phyloP scores from a whole-genome alignment of 2,888 invertebrate genomes.

The Schizaphis graminum region DNA sequence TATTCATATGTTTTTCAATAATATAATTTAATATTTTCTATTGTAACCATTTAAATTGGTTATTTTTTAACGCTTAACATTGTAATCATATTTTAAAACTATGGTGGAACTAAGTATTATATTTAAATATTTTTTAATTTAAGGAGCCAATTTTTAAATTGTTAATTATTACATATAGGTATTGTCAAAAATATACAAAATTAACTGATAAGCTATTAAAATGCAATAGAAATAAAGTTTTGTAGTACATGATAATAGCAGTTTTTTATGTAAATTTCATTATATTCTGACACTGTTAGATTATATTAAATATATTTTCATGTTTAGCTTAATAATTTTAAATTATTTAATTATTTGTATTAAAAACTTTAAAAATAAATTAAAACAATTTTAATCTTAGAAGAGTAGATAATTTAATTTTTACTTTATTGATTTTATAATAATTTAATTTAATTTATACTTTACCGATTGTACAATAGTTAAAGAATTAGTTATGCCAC shows the following conservation, averaged over 20 bases:
- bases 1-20: not conserved
- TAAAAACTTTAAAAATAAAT: no score
- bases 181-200: not conserved
- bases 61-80: not conserved
- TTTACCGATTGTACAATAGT: not conserved
- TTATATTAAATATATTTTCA: not conserved
- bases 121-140: not conserved
- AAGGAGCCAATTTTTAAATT: not conserved
- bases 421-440: not conserved
- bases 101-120: not conserved
- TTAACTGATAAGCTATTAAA: not conserved
- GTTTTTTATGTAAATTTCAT: not conserved
- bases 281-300: not conserved
- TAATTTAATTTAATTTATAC: not conserved
- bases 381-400: not conserved
- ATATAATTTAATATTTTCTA: not conserved
- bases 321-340: not conserved
- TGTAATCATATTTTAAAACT: not conserved
- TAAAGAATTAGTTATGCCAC: not conserved
- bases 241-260: not conserved
- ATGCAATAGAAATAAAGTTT: not conserved
- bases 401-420: not conserved
- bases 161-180: not conserved
- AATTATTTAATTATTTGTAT: not conserved
- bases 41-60: not conserved